These are phyloP conservation scores for Mycalesis mineus DNA, from an alignment of 2,888 invertebrate species.

Conservation along the genomic window DNA sequence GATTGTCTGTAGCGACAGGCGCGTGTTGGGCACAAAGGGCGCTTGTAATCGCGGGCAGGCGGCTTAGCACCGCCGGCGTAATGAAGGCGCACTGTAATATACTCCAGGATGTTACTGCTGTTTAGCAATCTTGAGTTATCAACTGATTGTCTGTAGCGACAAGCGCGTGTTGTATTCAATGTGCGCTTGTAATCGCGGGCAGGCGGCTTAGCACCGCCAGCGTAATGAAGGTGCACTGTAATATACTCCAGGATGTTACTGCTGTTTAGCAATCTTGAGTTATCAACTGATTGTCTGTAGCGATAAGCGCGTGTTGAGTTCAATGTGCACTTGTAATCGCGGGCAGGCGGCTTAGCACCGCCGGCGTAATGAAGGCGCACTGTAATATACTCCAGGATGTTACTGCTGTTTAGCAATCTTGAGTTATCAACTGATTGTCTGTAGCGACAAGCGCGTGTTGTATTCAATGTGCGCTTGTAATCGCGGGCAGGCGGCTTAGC, in stretches of 20 bases:
- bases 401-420: not conserved
- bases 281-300: not conserved
- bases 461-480: conserved; percentile 10
- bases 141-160: not conserved
- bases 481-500: conserved; percentile 15
- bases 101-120: conserved; percentile 9
- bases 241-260: conserved; percentile 16
- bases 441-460: not conserved
- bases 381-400: conserved; percentile 19
- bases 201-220: conserved; percentile 9
- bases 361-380: conserved; percentile 19
- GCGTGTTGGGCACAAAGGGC: conserved; percentile 9
- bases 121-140: not conserved
- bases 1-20: not conserved
- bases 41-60: conserved; percentile 14
- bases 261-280: not conserved
- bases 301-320: not conserved
- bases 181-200: conserved; percentile 13
- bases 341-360: conserved; percentile 10
- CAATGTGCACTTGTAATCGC: conserved; percentile 14
- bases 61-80: conserved; percentile 12
- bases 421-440: not conserved
- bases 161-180: conserved; percentile 3
- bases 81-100: conserved; percentile 23
- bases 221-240: conserved; percentile 21